Evolutionary conservation across 1,140 invertebrate species (phyloP).

Genomic region (Zaprionus africanus): DNA sequence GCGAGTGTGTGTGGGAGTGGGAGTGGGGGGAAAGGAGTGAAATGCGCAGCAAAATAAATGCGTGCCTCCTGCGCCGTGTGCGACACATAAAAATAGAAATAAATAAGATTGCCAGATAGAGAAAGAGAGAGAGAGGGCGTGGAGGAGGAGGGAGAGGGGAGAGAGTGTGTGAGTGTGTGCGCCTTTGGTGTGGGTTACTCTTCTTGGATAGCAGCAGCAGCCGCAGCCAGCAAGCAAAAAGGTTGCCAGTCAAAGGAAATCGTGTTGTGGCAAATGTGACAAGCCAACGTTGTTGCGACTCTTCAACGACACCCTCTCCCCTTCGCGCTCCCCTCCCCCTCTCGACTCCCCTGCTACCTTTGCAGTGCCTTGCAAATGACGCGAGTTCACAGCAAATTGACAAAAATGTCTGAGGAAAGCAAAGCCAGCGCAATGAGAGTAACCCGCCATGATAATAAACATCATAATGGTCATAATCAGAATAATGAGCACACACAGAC

Average conservation of each 20-base stretch:
- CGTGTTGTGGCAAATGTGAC: constrained; percentile 75
- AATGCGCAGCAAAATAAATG: constrained; percentile 56
- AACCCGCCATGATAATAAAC: constrained; percentile 56
- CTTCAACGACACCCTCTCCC: neutral
- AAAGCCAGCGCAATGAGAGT: constrained; percentile 47
- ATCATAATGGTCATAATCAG: constrained; percentile 13
- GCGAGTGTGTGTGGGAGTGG: neutral
- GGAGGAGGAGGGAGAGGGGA: neutral
- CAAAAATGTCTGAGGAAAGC: constrained; percentile 61
- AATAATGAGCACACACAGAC: constrained; percentile 4
- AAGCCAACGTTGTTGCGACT: constrained; percentile 47
- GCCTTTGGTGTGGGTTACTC: constrained; percentile 9
- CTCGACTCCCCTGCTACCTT: neutral
- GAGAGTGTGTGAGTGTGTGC: constrained; percentile 1
- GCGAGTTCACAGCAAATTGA: constrained; percentile 66
- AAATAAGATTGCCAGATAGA: constrained; percentile 56
- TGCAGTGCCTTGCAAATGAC: constrained; percentile 57
- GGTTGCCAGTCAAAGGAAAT: constrained; percentile 65
- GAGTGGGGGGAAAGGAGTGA: constrained; percentile 50
- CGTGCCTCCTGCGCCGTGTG: constrained; percentile 48
- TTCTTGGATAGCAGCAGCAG: neutral
- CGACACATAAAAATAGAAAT: constrained; percentile 72
- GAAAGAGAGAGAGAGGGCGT: neutral
- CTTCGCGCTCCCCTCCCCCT: neutral
- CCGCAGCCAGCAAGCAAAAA: constrained; percentile 11